Conservation (phyloP, 2,113 vertebrate species). For the Neopipo cinnamomea region DNA sequence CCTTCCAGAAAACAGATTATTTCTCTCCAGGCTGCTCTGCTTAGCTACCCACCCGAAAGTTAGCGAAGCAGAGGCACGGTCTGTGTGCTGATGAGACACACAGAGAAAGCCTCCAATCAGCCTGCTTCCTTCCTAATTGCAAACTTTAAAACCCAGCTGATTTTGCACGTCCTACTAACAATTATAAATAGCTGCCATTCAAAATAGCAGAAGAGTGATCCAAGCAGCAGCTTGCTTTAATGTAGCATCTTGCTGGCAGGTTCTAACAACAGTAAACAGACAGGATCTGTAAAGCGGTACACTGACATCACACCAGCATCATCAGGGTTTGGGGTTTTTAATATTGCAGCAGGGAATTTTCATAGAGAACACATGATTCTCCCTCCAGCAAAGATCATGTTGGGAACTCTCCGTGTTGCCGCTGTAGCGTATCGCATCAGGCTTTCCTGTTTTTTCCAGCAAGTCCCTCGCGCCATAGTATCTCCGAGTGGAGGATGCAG, state of each 20-base stretch:
- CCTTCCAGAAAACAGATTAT: constrained; percentile 65
- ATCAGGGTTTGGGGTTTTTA: constrained; percentile 27
- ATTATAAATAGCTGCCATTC: constrained; percentile 71
- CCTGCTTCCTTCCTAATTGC: constrained; percentile 62
- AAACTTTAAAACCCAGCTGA: constrained; percentile 60
- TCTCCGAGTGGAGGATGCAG: constrained; percentile 97
- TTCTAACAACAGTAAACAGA: constrained; percentile 51
- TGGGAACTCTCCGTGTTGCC: constrained; percentile 32
- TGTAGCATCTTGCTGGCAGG: constrained; percentile 53
- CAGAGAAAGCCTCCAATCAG: constrained; percentile 28
- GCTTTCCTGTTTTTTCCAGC: constrained; percentile 73
- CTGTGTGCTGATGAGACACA: constrained; percentile 27
- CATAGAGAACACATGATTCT: constrained; percentile 12
- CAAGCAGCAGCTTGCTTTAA: constrained; percentile 35
- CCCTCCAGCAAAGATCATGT: constrained; percentile 44
- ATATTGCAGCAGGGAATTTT: constrained; percentile 42
- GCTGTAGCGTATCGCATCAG: not conserved
- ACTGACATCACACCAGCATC: constrained; percentile 58
- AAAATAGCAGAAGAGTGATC: constrained; percentile 34
- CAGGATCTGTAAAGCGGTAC: constrained; percentile 16
- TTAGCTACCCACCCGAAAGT: constrained; percentile 40
- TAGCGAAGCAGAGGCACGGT: constrained; percentile 18
- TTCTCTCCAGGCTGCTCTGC: constrained; percentile 54
- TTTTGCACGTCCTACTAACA: constrained; percentile 62
- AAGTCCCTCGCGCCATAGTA: constrained; percentile 91